Conservation (phyloP, 1,140 invertebrate genomes). For the Drosophila chauvacae region DNA sequence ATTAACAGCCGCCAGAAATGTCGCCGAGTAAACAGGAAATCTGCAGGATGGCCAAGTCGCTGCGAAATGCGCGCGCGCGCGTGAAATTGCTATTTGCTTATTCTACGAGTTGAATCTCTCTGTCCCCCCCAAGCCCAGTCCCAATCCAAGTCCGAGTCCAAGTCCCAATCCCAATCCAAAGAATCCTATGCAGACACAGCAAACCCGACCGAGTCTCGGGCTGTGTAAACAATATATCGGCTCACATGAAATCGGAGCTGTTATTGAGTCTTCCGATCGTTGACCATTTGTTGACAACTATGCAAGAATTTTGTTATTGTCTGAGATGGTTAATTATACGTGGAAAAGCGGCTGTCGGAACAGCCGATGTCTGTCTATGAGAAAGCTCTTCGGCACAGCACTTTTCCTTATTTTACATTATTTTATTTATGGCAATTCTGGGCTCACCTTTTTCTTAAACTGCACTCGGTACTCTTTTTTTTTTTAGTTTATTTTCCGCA, state of each 20-base stretch:
- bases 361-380: slow-evolving; percentile 22
- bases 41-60: slow-evolving; percentile 47
- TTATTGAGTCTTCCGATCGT: slow-evolving; percentile 77
- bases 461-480: slow-evolving; percentile 9
- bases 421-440: neutral
- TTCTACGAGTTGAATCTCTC: slow-evolving; percentile 6
- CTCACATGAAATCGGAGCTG: slow-evolving; percentile 73
- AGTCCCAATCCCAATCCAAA: neutral
- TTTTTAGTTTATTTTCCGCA: slow-evolving; percentile 8
- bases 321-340: slow-evolving; percentile 63
- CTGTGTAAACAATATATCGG: slow-evolving; percentile 68
- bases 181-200: slow-evolving; percentile 38
- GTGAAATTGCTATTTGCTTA: slow-evolving; percentile 65
- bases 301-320: slow-evolving; percentile 82
- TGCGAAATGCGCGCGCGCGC: slow-evolving; percentile 59
- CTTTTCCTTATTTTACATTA: neutral
- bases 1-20: slow-evolving; percentile 58
- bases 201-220: slow-evolving; percentile 34
- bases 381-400: neutral
- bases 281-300: slow-evolving; percentile 70
- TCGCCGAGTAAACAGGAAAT: slow-evolving; percentile 73
- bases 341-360: slow-evolving; percentile 46
- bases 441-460: slow-evolving; percentile 24
- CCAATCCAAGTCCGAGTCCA: neutral
- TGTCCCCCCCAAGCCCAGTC: too few relatives aligned